Evolutionary conservation across 92 coral and sea anemone genomes (phyloP).

Genomic region (Siderastrea siderea): DNA sequence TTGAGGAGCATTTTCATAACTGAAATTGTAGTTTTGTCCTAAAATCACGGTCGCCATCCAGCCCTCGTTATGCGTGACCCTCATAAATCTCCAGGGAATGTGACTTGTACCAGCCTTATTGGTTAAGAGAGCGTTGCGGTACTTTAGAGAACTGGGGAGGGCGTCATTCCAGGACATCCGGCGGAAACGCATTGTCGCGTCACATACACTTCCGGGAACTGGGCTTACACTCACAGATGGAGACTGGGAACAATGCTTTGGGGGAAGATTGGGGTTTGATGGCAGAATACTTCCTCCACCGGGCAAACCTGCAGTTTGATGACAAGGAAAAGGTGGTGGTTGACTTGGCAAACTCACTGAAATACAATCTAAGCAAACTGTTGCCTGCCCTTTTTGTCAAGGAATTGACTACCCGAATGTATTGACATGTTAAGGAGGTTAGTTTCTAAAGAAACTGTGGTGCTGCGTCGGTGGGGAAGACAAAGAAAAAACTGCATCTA

Average conservation of each 20-base stretch:
- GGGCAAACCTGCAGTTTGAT: slow-evolving; percentile 31
- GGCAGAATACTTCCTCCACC: slow-evolving; percentile 91
- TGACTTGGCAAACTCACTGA: too few relatives aligned
- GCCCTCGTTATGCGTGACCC: slow-evolving; percentile 82
- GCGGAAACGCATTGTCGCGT: slow-evolving; percentile 78
- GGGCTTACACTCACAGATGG: slow-evolving; percentile 68
- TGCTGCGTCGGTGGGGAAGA: too few relatives aligned
- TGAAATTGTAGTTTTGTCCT: slow-evolving; percentile 80
- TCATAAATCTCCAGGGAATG: slow-evolving; percentile 82
- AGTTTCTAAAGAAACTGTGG: too few relatives aligned
- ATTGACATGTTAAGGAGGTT: too few relatives aligned
- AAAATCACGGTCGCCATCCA: slow-evolving; percentile 88
- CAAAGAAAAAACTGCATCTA: too few relatives aligned
- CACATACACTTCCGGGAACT: slow-evolving; percentile 81
- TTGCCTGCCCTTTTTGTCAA: too few relatives aligned
- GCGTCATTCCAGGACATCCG: slow-evolving; percentile 90
- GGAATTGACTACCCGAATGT: too few relatives aligned
- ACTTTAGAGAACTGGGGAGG: slow-evolving; percentile 68
- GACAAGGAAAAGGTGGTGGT: background rate
- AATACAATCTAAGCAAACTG: too few relatives aligned
- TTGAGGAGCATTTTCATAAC: slow-evolving; percentile 78
- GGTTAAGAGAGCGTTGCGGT: slow-evolving; percentile 77
- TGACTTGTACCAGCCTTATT: slow-evolving; percentile 79
- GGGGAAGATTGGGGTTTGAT: slow-evolving; percentile 87
- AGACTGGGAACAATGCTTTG: slow-evolving; percentile 81